phyloP scores from a whole-genome alignment of 2,888 invertebrate species.

The Chrysolina haemoptera region DNA sequence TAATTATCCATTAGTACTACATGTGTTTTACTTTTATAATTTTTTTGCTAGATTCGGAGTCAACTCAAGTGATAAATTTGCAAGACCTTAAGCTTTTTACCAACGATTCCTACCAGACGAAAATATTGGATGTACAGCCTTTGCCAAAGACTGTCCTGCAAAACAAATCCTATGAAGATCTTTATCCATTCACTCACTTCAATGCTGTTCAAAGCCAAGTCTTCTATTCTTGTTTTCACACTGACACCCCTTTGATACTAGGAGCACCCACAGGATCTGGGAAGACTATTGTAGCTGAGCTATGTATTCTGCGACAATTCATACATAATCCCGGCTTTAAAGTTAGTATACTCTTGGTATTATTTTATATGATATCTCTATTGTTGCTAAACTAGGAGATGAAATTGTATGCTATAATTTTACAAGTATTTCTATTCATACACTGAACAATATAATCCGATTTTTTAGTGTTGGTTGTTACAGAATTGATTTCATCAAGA shows the following conservation, averaged over 20 bases:
- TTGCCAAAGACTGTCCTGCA: conserved; percentile 88
- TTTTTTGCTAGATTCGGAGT: conserved; percentile 73
- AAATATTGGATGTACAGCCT: conserved; percentile 91
- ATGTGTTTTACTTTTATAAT: too few species aligned
- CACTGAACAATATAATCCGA: too few species aligned
- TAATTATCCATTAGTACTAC: too few species aligned
- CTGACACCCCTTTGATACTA: conserved; percentile 92
- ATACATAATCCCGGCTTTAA: conserved; percentile 84
- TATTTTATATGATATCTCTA: too few species aligned
- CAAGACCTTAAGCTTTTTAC: conserved; percentile 59
- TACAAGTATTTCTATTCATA: too few species aligned
- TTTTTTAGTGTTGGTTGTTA: too few species aligned
- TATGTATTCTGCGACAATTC: conserved; percentile 96
- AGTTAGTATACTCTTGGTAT: conserved; percentile 67
- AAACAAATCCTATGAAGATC: conserved; percentile 81
- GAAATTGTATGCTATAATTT: too few species aligned
- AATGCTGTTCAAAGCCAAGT: conserved; percentile 99
- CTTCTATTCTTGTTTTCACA: conserved; percentile 96
- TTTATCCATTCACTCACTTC: conserved; percentile 95
- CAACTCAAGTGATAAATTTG: conserved; percentile 68
- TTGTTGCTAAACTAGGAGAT: too few species aligned
- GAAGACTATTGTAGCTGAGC: conserved; percentile 98
- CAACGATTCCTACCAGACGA: conserved; percentile 60
- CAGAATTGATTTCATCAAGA: too few species aligned
- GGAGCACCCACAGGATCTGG: conserved; percentile 98